Evolutionary conservation across 2,113 vertebrate genomes (phyloP).

Genomic region (Ahaetulla prasina): DNA sequence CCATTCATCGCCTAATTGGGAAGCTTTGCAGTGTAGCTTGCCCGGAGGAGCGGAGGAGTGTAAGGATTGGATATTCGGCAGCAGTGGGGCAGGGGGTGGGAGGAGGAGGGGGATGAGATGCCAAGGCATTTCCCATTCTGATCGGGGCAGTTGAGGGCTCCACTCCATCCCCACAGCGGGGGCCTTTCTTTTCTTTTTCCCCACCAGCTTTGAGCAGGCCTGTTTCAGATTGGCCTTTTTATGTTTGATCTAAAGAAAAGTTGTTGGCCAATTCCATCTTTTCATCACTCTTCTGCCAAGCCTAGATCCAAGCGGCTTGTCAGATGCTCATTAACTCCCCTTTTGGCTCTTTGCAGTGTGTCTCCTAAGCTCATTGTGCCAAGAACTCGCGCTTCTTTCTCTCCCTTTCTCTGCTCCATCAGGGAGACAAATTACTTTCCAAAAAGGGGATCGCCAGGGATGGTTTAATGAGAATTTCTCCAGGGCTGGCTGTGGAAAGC

Average conservation of each 20-base stretch:
- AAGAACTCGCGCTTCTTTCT: conserved; percentile 84
- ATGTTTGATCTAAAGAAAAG: conserved; percentile 85
- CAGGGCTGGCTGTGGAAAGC: conserved; percentile 93
- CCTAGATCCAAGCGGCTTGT: conserved; percentile 86
- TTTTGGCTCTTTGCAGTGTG: conserved; percentile 87
- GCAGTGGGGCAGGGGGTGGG: background rate
- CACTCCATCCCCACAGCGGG: conserved; percentile 61
- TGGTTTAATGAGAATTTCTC: conserved; percentile 99
- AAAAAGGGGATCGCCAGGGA: conserved; percentile 83
- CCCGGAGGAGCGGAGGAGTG: background rate
- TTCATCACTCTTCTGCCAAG: conserved; percentile 83
- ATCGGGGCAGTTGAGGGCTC: conserved; percentile 54
- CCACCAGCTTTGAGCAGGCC: conserved; percentile 79
- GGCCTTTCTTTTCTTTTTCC: conserved; percentile 71
- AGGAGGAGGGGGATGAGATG: background rate
- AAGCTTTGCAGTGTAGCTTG: conserved; percentile 17
- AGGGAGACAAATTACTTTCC: conserved; percentile 87
- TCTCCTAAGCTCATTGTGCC: conserved; percentile 90
- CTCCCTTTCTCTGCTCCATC: conserved; percentile 84
- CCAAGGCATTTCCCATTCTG: conserved; percentile 29
- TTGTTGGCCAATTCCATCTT: conserved; percentile 81
- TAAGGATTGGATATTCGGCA: background rate
- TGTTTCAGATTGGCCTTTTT: conserved; percentile 84
- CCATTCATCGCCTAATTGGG: conserved; percentile 25
- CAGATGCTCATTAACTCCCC: conserved; percentile 97